A percentile compares a stretch with the other conserved stretches of the same genome.
These are phyloP conservation scores for Burhinus oedicnemus DNA, from an alignment of 2,113 vertebrate genomes.

Conservation along the genomic window DNA sequence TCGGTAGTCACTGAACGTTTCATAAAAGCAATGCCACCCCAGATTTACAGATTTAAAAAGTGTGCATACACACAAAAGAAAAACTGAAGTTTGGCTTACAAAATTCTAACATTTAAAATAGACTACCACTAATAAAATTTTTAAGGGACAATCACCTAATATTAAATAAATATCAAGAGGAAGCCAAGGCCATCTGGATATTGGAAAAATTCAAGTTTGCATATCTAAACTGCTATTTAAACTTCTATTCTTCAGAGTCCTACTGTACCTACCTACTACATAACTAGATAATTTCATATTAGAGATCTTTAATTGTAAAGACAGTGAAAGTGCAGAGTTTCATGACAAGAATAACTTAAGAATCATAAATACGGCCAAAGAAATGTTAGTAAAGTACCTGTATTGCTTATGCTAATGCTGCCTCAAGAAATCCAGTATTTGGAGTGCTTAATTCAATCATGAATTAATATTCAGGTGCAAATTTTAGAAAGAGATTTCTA, in stretches of 20 bases:
- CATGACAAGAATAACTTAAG: not conserved
- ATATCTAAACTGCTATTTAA: not conserved
- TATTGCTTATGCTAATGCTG: not conserved
- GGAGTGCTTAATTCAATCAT: not conserved
- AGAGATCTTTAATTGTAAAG: not conserved
- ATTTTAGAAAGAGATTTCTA: not conserved
- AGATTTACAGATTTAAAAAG: not conserved
- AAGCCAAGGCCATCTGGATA: not conserved
- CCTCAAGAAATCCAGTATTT: not conserved
- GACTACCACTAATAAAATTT: not conserved
- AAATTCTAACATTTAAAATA: not conserved
- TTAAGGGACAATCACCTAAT: not conserved
- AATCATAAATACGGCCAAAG: not conserved
- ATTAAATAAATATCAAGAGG: not conserved
- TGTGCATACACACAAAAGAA: not conserved
- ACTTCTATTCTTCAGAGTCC: not conserved
- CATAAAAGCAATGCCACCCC: not conserved
- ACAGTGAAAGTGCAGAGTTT: not conserved
- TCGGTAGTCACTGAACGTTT: not conserved
- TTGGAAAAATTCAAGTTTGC: not conserved
- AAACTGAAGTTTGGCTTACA: not conserved
- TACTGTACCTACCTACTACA: accelerated
- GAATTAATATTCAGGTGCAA: not conserved
- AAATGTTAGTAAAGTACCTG: not conserved
- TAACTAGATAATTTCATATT: not conserved